Evolutionary conservation across 1,140 invertebrate genomes (phyloP), one percentile per base, ranked within the genome.

Genomic region (Thereuonema tuberculata): DNA sequence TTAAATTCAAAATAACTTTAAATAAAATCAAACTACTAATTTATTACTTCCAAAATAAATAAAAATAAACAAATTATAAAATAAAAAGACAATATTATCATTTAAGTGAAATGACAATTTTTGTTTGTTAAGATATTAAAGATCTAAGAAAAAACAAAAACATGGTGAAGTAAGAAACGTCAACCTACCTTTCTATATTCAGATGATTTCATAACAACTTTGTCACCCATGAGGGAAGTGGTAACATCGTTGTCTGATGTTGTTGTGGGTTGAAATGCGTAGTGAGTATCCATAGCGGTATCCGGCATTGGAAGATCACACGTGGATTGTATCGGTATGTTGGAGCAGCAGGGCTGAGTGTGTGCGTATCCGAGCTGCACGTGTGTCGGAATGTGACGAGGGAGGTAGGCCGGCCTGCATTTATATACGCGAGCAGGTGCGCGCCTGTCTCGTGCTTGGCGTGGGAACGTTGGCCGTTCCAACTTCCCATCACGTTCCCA

Each of bases 171-270:
- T 50, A 15, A 21, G 37, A 12, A 48, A 58, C 3, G 2, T 55
- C 53, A 55, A 55, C 23, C 26, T 60, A 60, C 59, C 59, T 60
- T 60, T 60, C 59, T 28, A 27, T 60, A 60, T 60, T 60, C 59
- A 20, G 49, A 56, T 23, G 59, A 9, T 60, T 53, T 60, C 12
- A 26, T 53, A n/a, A 46, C 49, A 12, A n/a, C 50, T 54, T 26
- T 26, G 56, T 60, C 59, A 23, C 27, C 56, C 5, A 57, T 3
- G 43, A 57, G 12, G 9, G 56, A 20, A 46, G 46, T 46, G 20
- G 43, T 57, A 3, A 46, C 56, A 24, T n/a, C n/a, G n/a, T n/a
- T n/a, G n/a, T n/a, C n/a, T n/a, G n/a, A n/a, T n/a, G n/a, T n/a
- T n/a, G n/a, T n/a, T n/a, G n/a, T n/a, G n/a, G n/a, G n/a, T n/a